phyloP scores from a whole-genome alignment of 2,113 vertebrate genomes.

The Amblyornis subalaris region DNA sequence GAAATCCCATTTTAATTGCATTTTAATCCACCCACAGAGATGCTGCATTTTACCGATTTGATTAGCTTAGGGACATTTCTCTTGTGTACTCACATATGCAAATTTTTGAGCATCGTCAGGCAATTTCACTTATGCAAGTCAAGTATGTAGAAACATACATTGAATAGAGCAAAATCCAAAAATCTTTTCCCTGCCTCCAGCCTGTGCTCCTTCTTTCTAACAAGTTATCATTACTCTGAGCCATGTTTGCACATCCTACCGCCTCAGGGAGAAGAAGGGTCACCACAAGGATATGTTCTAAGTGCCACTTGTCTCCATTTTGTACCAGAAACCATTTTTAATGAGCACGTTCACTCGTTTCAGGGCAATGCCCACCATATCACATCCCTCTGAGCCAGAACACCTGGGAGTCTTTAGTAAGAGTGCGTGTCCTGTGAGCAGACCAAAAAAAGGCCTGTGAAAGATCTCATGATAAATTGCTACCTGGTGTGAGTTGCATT shows the following conservation, averaged over 20 bases:
- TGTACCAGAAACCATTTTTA: slow-evolving; percentile 64
- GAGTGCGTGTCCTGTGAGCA: background rate
- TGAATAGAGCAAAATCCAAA: background rate
- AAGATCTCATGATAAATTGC: slow-evolving; percentile 62
- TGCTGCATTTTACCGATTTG: background rate
- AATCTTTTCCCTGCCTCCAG: background rate
- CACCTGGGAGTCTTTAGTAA: slow-evolving; percentile 65
- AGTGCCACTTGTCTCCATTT: slow-evolving; percentile 12
- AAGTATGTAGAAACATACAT: background rate
- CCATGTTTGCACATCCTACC: background rate
- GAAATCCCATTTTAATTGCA: background rate
- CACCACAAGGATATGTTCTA: slow-evolving; percentile 37
- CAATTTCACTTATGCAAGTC: background rate
- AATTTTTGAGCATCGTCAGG: background rate
- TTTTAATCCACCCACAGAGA: background rate
- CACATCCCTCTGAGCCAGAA: slow-evolving; percentile 3
- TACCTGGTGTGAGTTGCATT: slow-evolving; percentile 61
- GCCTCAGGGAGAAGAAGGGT: slow-evolving; percentile 46
- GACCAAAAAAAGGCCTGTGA: slow-evolving; percentile 56
- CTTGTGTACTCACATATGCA: background rate
- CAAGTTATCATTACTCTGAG: slow-evolving; percentile 24
- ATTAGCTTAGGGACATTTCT: background rate
- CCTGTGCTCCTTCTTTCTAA: background rate
- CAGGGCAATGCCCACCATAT: slow-evolving; percentile 37
- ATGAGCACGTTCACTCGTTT: slow-evolving; percentile 59